A percentile compares a stretch with the other conserved stretches of the same genome.
These are phyloP conservation scores for Axis porcinus DNA, from an alignment of 2,113 vertebrate species.

Conservation along the genomic window DNA sequence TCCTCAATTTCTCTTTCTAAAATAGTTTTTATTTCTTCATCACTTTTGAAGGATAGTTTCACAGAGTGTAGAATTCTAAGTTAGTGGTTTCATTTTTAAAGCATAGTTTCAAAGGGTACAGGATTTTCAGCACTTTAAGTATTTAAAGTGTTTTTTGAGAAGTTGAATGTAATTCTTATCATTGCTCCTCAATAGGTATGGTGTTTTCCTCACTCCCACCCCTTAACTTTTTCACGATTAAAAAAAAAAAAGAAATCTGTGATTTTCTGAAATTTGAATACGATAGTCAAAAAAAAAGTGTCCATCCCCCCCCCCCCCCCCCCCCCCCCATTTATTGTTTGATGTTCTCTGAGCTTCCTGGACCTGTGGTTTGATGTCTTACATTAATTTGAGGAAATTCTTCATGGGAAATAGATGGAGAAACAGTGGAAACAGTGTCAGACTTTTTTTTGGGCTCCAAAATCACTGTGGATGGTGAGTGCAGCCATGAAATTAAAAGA, in stretches of 20 bases:
- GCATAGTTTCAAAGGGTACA: neutral
- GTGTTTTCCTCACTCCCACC: neutral
- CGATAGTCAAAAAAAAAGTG: neutral
- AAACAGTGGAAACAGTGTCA: too few species aligned
- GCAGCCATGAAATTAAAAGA: too few species aligned
- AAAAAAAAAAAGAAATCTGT: neutral
- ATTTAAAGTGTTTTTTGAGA: neutral
- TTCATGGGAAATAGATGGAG: neutral
- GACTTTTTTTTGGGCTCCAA: too few species aligned
- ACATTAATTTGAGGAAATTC: neutral
- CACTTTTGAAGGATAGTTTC: neutral
- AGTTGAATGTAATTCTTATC: neutral
- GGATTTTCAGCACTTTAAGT: neutral
- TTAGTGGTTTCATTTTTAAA: neutral
- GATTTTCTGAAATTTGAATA: neutral
- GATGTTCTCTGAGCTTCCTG: neutral
- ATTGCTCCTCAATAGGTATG: neutral
- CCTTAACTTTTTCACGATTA: neutral
- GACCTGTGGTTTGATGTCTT: neutral
- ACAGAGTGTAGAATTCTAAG: neutral
- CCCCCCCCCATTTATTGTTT: neutral
- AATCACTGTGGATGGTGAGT: too few species aligned
- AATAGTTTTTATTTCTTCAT: neutral
- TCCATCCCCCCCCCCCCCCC: accelerated
- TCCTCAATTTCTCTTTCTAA: neutral